Evolutionary conservation across 2,888 invertebrate species (phyloP), one percentile per base, ranked within the genome.

Genomic region (Ophion ventricosus): DNA sequence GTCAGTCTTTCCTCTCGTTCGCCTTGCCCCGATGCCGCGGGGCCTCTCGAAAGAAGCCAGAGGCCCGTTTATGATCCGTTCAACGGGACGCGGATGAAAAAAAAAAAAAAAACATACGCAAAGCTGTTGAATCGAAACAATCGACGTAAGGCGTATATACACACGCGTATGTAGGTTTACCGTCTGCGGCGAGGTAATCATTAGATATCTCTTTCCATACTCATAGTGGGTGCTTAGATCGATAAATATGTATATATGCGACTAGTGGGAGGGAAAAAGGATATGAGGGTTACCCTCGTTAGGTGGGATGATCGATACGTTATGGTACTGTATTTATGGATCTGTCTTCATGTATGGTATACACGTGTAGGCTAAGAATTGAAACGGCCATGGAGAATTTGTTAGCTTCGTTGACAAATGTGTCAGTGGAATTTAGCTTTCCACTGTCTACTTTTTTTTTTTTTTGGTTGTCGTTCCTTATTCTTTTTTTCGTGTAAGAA

Each of bases 21-120:
- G 49, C 63, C 59, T 76, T 72, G 81, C 64, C 72, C 14, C 64
- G 81, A 64, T 63, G 70, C 69, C 56, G 56, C 43, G 43, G 43
- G 43, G 43, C 43, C 43, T 43, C 43, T 43, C 43, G 2, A 43
- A 43, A 43, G 43, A 70, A 29, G 76, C 63, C 81, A 66, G 43
- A 43, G 59, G 70, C 83, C 59, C 70, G 66, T 83, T 83, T 75
- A 76, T 72, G 79, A 79, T 75, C 49, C 40, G 72, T 20, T 56
- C 35, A 69, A 74, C 67, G 75, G 59, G 72, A 64, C 20, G 59
- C 49, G 59, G 35, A 14, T 26, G 49, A 43, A 56, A 17, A 73
- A 14, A 66, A 56, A 14, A 59, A 26, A 57, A 64, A 49, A 76
- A 23, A 35, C 7, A 57, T 56, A 29, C 17, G 59, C 49, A 29